Percentiles rank a stretch among this genome's conserved stretches.
phyloP scores from a whole-genome alignment of 2,113 vertebrate genomes.

The Anolis sagrei region DNA sequence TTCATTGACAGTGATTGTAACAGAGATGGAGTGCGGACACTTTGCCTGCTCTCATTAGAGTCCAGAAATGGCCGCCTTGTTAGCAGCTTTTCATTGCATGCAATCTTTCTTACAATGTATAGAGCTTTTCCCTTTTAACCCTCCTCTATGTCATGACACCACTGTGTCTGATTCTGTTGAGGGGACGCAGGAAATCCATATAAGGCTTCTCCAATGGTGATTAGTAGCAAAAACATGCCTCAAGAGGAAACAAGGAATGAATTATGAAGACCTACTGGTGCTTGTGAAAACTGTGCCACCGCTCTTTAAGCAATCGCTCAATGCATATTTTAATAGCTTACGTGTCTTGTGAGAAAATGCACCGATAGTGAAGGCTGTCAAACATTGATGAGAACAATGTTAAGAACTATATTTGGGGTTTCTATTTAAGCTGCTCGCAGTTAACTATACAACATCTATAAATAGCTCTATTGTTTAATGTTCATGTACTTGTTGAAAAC shows the following conservation, averaged over 20 bases:
- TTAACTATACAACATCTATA: conserved; percentile 5
- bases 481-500: background rate
- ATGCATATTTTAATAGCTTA: background rate
- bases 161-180: conserved; percentile 29
- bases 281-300: background rate
- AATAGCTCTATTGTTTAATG: background rate
- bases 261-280: background rate
- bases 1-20: conserved; percentile 12
- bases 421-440: background rate
- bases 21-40: conserved; percentile 37
- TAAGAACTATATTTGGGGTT: background rate
- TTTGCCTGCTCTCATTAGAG: conserved; percentile 33
- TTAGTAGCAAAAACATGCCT: conserved; percentile 10
- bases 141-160: conserved; percentile 2
- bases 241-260: background rate
- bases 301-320: background rate
- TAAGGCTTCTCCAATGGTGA: conserved; percentile 27
- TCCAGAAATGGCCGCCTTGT: conserved; percentile 33
- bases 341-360: background rate
- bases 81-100: conserved; percentile 11
- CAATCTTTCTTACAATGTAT: conserved; percentile 19
- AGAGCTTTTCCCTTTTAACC: conserved; percentile 24
- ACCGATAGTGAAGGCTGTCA: background rate
- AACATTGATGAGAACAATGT: background rate
- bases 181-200: conserved; percentile 25